A percentile compares a stretch with the other conserved stretches of the same genome.
Evolutionary conservation across 2,888 invertebrate species (phyloP).

Genomic region (Dryadula phaetusa): DNA sequence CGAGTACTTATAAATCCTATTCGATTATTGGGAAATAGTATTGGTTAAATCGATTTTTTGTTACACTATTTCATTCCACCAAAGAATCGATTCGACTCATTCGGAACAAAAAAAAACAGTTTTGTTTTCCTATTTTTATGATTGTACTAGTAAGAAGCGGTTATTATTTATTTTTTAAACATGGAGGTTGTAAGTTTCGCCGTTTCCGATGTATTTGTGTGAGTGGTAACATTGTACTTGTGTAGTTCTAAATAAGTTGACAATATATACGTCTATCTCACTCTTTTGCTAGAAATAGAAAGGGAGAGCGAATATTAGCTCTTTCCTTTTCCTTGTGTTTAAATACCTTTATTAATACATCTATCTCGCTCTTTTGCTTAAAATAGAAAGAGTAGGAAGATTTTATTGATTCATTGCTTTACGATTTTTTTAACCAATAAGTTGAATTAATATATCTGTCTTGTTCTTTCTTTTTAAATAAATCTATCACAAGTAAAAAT

Average conservation of each 20-base stretch:
- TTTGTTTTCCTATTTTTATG: neutral
- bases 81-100: constrained; percentile 18
- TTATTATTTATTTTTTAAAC: constrained; percentile 38
- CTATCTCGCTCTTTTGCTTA: neutral
- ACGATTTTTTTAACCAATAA: neutral
- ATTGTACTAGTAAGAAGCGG: constrained; percentile 20
- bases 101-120: neutral
- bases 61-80: constrained; percentile 5
- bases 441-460: neutral
- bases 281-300: neutral
- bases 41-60: neutral
- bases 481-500: too few species aligned
- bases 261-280: neutral
- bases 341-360: neutral
- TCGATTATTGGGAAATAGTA: constrained; percentile 8
- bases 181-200: constrained; percentile 35
- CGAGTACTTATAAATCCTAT: neutral
- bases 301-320: neutral
- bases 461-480: neutral
- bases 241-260: neutral
- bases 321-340: neutral
- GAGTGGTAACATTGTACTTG: constrained; percentile 4
- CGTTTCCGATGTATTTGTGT: constrained; percentile 26
- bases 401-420: neutral
- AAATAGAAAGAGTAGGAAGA: neutral